These are phyloP conservation scores for Eilema depressum DNA, from an alignment of 2,888 invertebrate species.

Conservation along the genomic window DNA sequence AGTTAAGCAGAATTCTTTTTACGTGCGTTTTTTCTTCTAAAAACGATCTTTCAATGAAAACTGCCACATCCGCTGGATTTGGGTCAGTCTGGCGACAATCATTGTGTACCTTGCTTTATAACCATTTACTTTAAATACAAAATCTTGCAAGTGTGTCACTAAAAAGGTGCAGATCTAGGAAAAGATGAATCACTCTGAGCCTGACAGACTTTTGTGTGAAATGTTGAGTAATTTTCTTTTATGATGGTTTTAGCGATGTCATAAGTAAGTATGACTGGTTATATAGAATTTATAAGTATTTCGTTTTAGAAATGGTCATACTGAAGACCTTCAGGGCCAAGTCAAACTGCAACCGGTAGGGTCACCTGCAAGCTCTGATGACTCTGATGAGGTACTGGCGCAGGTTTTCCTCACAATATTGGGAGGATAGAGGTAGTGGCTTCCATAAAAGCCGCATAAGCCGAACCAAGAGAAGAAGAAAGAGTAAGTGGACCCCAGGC, in stretches of 20 bases:
- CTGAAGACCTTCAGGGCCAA: too few relatives aligned
- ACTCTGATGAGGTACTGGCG: too few relatives aligned
- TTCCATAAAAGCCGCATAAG: too few relatives aligned
- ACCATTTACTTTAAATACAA: constrained; percentile 13
- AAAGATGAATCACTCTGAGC: constrained; percentile 14
- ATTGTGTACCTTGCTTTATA: constrained; percentile 48
- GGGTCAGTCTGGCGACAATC: constrained; percentile 83
- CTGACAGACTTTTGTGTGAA: background rate
- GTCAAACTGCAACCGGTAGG: too few relatives aligned
- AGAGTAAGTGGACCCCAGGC: too few relatives aligned
- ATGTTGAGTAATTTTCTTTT: background rate
- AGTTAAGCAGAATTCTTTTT: constrained; percentile 79
- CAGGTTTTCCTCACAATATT: too few relatives aligned
- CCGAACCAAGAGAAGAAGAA: too few relatives aligned
- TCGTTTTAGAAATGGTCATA: too few relatives aligned
- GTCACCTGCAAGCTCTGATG: too few relatives aligned
- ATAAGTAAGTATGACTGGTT: too few relatives aligned
- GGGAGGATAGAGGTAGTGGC: too few relatives aligned
- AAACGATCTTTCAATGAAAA: constrained; percentile 60
- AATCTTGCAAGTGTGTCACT: constrained; percentile 24
- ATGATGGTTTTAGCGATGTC: background rate
- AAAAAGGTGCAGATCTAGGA: constrained; percentile 23
- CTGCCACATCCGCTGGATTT: constrained; percentile 80
- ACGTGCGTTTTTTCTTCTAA: constrained; percentile 61
- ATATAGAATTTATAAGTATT: too few relatives aligned